Evolutionary conservation across 2,113 vertebrate species (phyloP), one percentile per base, ranked within the genome.

Genomic region (Dolichotis patagonum): DNA sequence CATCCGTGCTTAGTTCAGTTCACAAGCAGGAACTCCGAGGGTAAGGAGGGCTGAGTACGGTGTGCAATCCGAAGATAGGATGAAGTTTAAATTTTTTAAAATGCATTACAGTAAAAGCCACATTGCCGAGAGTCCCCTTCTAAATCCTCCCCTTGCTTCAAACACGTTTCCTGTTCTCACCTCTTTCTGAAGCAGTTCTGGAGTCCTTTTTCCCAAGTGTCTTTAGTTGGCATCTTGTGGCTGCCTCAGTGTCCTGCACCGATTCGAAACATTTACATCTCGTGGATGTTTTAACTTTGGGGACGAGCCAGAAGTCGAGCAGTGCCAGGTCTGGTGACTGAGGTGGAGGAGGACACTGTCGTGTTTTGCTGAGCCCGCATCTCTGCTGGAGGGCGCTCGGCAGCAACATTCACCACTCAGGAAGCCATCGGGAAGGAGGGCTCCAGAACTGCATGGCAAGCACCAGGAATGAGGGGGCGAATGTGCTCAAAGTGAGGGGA

Each of bases 41-140:
- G 22, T 9, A 14, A n/a, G 16, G 38, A 38, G 4, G 7, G 38
- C 54, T 0, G 1, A 8, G 38, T 32, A 9, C 14, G 2, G 17
- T 17, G 43, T 17, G 5, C 17, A 14, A 49, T 32, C 43, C 30
- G 49, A 78, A 78, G 26, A 78, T 4, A 78, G 3, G 73, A 26
- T 4, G 14, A 30, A 17, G 17, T 32, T 78, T 17, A 49, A 9
- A 49, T 78, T 32, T 49, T 16, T 30, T 16, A 30, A 30, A 30
- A 32, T 17, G 26, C 26, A 8, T 49, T 32, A 78, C 26, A 30
- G 41, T 75, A 77, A 16, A 30, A 77, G 30, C 8, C 28, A 30
- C 28, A 19, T 78, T 49, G 26, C 41, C 12, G 26, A 0, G 11
- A 46, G 1, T 26, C 41, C 24, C 24, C 41, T 46, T 43, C 11